phyloP scores from a whole-genome alignment of 2,888 invertebrate species.

The Gymnosoma rotundatum region DNA sequence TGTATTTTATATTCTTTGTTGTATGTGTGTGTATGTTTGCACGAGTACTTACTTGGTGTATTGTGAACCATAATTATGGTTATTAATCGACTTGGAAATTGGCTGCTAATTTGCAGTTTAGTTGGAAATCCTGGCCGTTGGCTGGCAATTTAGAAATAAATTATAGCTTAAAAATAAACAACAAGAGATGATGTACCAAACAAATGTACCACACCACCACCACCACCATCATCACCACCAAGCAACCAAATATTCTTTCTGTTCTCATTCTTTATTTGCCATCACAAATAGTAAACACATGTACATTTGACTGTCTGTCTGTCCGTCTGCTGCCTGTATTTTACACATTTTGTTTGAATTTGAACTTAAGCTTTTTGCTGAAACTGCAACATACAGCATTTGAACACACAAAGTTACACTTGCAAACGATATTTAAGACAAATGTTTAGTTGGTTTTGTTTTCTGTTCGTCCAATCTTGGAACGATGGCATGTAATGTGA shows the following conservation, averaged over 20 bases:
- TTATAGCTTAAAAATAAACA: conserved; percentile 83
- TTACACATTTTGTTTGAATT: conserved; percentile 41
- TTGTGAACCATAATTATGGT: conserved; percentile 81
- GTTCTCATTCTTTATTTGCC: conserved; percentile 26
- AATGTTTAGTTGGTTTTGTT: conserved; percentile 56
- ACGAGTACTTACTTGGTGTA: conserved; percentile 54
- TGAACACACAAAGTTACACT: conserved; percentile 49
- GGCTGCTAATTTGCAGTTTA: conserved; percentile 86
- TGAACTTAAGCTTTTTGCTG: conserved; percentile 32
- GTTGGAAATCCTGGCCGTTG: conserved; percentile 85
- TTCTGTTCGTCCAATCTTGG: conserved; percentile 23
- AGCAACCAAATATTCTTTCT: conserved; percentile 26
- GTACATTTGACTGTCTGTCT: conserved; percentile 8
- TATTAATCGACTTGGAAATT: conserved; percentile 85
- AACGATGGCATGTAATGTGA: conserved; percentile 60
- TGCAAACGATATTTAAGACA: conserved; percentile 56
- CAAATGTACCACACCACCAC: conserved; percentile 50
- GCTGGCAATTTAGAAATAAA: conserved; percentile 84
- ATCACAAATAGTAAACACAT: conserved; percentile 19
- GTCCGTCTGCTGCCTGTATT: conserved; percentile 12
- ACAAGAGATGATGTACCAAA: conserved; percentile 72
- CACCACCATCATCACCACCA: no score
- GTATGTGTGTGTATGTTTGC: conserved; percentile 19
- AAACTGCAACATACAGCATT: conserved; percentile 27
- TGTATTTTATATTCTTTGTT: conserved; percentile 23